Conservation (phyloP, 2,888 invertebrate genomes). For the Tetropium fuscum region DNA sequence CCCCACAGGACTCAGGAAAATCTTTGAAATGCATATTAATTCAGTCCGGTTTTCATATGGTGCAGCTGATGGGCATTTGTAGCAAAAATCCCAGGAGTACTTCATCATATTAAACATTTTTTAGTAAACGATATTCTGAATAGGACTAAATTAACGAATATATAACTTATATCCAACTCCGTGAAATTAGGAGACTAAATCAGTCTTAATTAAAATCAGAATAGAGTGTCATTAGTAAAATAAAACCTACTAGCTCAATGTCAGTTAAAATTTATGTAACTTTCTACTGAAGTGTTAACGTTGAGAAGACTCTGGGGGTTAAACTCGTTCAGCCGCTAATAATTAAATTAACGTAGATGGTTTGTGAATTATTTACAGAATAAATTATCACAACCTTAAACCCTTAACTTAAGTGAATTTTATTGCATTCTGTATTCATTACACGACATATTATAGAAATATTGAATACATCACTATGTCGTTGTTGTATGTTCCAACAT, state of each 20-base stretch:
- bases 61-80: too few relatives aligned
- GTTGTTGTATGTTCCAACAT: too few relatives aligned
- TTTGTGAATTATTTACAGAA: not conserved
- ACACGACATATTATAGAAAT: too few relatives aligned
- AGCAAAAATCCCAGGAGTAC: too few relatives aligned
- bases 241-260: not conserved
- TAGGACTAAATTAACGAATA: too few relatives aligned
- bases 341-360: not conserved
- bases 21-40: not conserved
- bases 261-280: not conserved
- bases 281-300: not conserved
- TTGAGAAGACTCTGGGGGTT: not conserved
- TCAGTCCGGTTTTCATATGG: too few relatives aligned
- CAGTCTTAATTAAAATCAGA: not conserved
- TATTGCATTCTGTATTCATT: not conserved
- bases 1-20: not conserved
- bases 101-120: too few relatives aligned
- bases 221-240: not conserved
- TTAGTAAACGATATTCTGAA: too few relatives aligned
- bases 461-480: too few relatives aligned
- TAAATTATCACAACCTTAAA: not conserved
- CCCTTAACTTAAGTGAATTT: not conserved
- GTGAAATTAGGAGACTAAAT: not conserved
- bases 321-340: not conserved
- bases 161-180: not conserved